Evolutionary conservation across 2,797 vertebrate species (phyloP).

Genomic region (Aulostomus chinensis): DNA sequence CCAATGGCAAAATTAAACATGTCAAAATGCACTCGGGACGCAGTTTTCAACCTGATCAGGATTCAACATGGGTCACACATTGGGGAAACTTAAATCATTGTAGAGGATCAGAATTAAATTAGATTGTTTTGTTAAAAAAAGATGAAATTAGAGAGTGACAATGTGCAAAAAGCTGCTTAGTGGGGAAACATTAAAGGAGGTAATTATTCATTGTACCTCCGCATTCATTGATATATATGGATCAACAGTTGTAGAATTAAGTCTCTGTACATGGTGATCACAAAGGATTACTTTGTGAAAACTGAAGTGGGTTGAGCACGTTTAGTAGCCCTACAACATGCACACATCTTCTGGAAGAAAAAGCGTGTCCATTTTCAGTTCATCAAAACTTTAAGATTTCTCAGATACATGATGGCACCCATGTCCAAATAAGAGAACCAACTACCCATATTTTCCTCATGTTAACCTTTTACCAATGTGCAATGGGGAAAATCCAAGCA

Average conservation of each 20-base stretch:
- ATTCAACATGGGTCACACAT: too few relatives aligned
- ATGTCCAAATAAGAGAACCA: slow-evolving; percentile 2
- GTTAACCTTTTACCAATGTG: slow-evolving; percentile 31
- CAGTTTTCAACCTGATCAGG: too few relatives aligned
- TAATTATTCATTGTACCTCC: slow-evolving; percentile 7
- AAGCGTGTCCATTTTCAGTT: not conserved
- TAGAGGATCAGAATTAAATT: too few relatives aligned
- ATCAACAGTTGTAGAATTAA: not conserved
- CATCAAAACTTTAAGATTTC: too few relatives aligned
- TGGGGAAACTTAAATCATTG: too few relatives aligned
- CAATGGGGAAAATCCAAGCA: slow-evolving; percentile 39
- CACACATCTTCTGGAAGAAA: not conserved
- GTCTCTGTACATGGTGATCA: not conserved
- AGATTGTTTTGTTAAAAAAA: too few relatives aligned
- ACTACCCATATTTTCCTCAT: slow-evolving; percentile 10
- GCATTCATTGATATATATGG: slow-evolving; percentile 2
- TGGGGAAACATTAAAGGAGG: too few relatives aligned
- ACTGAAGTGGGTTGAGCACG: not conserved
- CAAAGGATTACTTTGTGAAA: slow-evolving; percentile 2
- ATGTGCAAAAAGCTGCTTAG: not conserved
- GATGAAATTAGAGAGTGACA: not conserved
- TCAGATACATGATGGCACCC: too few relatives aligned
- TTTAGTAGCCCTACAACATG: not conserved
- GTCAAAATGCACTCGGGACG: too few relatives aligned
- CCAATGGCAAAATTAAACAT: too few relatives aligned